A percentile compares a stretch with the other conserved stretches of the same genome.
Conservation (phyloP, 2,113 vertebrate genomes). For the Myodes glareolus region DNA sequence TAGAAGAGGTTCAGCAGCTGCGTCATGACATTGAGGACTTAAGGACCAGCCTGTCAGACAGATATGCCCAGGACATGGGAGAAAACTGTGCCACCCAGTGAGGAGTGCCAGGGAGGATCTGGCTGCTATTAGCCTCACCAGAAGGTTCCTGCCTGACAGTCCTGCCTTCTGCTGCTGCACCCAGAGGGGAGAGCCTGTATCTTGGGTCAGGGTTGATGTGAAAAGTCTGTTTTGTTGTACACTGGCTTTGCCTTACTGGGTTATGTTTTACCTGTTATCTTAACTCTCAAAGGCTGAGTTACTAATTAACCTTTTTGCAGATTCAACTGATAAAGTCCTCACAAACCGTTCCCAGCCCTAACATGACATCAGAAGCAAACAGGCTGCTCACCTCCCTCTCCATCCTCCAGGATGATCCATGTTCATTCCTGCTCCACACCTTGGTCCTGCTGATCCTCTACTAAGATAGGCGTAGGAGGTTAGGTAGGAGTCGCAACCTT, state of each 20-base stretch:
- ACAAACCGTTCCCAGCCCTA: conserved; percentile 29
- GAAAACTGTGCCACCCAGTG: conserved; percentile 97
- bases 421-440: conserved; percentile 55
- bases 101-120: conserved; percentile 56
- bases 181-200: conserved; percentile 31
- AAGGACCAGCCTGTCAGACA: conserved; percentile 94
- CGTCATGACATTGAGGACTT: conserved; percentile 95
- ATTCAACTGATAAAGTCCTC: conserved; percentile 32
- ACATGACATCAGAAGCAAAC: not conserved
- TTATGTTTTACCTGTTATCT: conserved; percentile 74
- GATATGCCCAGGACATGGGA: conserved; percentile 99
- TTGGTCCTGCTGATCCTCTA: conserved; percentile 34
- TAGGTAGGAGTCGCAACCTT: not conserved
- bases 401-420: conserved; percentile 46
- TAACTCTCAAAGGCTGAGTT: conserved; percentile 74
- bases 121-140: not conserved
- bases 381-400: conserved; percentile 34
- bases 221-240: conserved; percentile 23
- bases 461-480: not conserved
- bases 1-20: conserved; percentile 92
- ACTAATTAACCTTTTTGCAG: conserved; percentile 71
- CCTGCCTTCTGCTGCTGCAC: conserved; percentile 61
- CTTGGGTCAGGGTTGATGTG: not conserved
- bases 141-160: conserved; percentile 51
- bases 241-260: conserved; percentile 77